Conservation (phyloP, 2,888 invertebrate species). For the Nomada goodeniana region DNA sequence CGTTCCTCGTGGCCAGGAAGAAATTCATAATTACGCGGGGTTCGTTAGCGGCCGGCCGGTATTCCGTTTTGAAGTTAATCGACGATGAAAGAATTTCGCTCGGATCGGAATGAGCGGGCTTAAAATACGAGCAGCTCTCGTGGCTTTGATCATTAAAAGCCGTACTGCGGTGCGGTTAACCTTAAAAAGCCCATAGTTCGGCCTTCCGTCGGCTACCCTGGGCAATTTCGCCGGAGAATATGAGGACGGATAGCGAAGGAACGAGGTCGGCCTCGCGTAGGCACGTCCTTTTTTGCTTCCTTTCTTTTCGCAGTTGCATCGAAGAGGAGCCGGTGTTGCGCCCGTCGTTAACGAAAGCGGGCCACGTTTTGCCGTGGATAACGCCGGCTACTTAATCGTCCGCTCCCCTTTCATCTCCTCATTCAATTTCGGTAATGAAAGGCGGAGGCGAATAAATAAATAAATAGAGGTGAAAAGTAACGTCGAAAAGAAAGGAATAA, state of each 20-base stretch:
- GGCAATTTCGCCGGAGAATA: constrained; percentile 67
- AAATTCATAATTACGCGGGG: constrained; percentile 61
- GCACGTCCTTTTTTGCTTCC: constrained; percentile 50
- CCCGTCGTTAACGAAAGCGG: constrained; percentile 51
- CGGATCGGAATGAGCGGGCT: constrained; percentile 64
- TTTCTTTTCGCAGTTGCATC: constrained; percentile 46
- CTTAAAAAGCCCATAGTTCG: constrained; percentile 72
- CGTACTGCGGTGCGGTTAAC: constrained; percentile 72
- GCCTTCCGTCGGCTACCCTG: constrained; percentile 69
- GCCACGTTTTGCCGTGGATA: constrained; percentile 38
- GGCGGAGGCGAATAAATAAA: background rate
- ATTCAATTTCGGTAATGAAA: background rate
- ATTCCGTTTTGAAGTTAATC: constrained; percentile 67
- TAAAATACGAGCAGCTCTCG: constrained; percentile 72
- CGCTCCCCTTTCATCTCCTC: background rate
- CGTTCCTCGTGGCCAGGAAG: constrained; percentile 30
- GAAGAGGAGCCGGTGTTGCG: constrained; percentile 48
- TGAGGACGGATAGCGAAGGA: constrained; percentile 64
- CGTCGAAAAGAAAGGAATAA: background rate
- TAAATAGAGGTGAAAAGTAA: background rate
- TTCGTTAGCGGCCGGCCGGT: constrained; percentile 65
- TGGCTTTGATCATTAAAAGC: constrained; percentile 75
- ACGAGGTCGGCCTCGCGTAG: constrained; percentile 64
- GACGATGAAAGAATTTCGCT: constrained; percentile 70
- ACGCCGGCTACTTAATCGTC: constrained; percentile 23